Evolutionary conservation across 64 coral and sea anemone species (phyloP).

Genomic region (Actinia equina): DNA sequence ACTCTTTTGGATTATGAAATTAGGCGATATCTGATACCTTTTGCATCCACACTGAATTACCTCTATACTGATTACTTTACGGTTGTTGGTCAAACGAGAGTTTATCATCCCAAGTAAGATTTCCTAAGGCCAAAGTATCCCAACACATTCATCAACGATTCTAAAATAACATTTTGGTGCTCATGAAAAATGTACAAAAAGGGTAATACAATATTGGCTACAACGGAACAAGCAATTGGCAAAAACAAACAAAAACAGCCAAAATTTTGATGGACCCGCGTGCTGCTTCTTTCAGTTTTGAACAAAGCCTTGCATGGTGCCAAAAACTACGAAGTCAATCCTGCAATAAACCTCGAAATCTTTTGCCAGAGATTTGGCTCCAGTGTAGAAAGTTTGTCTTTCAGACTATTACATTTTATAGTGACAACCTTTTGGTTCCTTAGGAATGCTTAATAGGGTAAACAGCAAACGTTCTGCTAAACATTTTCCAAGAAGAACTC

Average conservation of each 20-base stretch:
- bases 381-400: background rate
- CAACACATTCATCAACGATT: background rate
- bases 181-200: background rate
- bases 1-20: background rate
- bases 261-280: background rate
- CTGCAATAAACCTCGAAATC: background rate
- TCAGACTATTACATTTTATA: background rate
- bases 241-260: conserved; percentile 10
- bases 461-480: background rate
- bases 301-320: background rate
- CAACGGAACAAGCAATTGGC: conserved; percentile 14
- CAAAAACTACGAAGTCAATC: background rate
- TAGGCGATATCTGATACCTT: background rate
- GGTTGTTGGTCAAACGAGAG: background rate
- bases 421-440: background rate
- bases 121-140: background rate
- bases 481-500: background rate
- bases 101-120: background rate
- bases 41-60: background rate
- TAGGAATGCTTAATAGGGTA: background rate
- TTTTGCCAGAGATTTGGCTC: background rate
- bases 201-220: background rate
- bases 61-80: background rate
- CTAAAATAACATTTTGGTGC: background rate
- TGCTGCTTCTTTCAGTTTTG: background rate